Evolutionary conservation across 2,113 vertebrate genomes (phyloP).

Genomic region (Pteropus alecto): DNA sequence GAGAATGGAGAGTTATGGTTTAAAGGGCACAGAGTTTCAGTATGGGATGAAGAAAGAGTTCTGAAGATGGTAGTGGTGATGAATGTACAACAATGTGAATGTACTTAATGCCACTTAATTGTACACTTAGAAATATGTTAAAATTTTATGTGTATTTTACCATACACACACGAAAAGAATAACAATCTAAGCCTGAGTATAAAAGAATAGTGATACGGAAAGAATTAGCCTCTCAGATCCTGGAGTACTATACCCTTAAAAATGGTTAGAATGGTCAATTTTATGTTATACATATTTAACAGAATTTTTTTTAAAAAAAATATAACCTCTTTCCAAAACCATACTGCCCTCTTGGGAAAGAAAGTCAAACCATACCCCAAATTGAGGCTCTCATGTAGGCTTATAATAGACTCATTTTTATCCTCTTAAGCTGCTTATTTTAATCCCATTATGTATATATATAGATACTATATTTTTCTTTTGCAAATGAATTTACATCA

Average conservation of each 20-base stretch:
- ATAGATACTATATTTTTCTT: not conserved
- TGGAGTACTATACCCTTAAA: not conserved
- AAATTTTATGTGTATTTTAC: not conserved
- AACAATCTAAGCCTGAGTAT: not conserved
- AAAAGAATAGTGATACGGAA: not conserved
- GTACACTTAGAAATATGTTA: not conserved
- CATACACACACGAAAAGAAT: not conserved
- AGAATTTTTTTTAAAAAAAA: not conserved
- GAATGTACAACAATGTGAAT: not conserved
- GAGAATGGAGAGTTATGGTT: not conserved
- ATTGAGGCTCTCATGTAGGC: not conserved
- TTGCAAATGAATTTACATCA: not conserved
- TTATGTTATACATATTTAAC: not conserved
- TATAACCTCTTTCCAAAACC: not conserved
- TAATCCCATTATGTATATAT: not conserved
- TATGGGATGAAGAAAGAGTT: not conserved
- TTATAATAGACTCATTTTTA: not conserved
- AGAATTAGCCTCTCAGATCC: not conserved
- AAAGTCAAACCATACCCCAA: not conserved
- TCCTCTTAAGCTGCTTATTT: not conserved
- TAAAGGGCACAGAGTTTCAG: not conserved
- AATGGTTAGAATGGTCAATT: not conserved
- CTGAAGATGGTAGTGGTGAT: not conserved
- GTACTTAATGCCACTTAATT: not conserved
- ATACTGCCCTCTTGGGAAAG: not conserved